Conservation (phyloP, 2,888 invertebrate species). For the Temnothorax rugatulus region DNA sequence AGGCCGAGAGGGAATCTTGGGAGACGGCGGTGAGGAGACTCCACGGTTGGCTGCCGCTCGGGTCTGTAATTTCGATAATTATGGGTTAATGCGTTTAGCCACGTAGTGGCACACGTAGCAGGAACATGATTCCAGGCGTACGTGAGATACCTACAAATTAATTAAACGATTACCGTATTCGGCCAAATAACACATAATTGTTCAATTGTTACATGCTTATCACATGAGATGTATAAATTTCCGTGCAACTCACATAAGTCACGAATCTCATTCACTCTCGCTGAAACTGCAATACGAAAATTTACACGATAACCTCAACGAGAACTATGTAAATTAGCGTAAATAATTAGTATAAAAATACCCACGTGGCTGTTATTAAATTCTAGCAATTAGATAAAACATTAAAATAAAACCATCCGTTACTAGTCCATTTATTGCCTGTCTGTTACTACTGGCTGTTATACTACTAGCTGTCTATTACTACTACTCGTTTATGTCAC, state of each 20-base stretch:
- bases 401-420: background rate
- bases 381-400: background rate
- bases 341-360: background rate
- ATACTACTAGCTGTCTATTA: background rate
- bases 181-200: conserved; percentile 64
- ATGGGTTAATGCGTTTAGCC: conserved; percentile 81
- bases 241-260: conserved; percentile 2
- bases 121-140: conserved; percentile 74
- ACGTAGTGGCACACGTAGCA: conserved; percentile 75
- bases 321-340: background rate
- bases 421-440: background rate
- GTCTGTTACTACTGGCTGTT: background rate
- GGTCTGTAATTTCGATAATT: conserved; percentile 82
- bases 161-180: conserved; percentile 75
- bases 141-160: conserved; percentile 80
- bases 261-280: conserved; percentile 1
- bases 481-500: background rate
- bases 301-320: background rate
- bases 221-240: conserved; percentile 29
- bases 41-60: conserved; percentile 65
- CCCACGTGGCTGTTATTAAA: background rate
- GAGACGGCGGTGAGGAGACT: conserved; percentile 63
- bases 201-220: conserved; percentile 46
- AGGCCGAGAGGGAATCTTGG: conserved; percentile 69
- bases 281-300: background rate